Conservation (phyloP, 2,797 vertebrate species). For the Aselliscus stoliczkanus region DNA sequence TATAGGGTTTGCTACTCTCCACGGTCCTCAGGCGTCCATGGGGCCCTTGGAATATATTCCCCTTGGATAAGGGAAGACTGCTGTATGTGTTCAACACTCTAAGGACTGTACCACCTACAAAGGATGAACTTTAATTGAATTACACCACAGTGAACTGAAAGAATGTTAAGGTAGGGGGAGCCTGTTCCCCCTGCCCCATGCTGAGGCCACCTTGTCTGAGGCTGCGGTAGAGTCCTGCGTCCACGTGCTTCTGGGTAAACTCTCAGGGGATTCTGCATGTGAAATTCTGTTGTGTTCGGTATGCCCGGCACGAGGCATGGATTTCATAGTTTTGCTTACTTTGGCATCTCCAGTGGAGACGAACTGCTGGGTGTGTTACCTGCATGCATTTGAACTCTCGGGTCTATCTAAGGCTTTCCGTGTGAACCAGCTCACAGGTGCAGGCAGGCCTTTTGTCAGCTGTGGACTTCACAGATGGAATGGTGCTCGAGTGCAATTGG, state of each 20-base stretch:
- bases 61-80: neutral
- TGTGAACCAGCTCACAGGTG: neutral
- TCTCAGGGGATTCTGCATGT: neutral
- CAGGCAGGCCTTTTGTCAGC: neutral
- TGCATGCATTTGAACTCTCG: accelerated
- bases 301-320: accelerated
- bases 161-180: neutral
- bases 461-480: neutral
- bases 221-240: neutral
- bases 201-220: neutral
- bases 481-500: neutral
- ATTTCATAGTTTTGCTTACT: neutral
- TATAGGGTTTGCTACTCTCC: neutral
- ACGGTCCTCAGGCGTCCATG: neutral
- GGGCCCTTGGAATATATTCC: neutral
- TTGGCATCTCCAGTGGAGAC: neutral
- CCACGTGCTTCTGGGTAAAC: neutral
- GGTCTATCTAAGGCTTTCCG: neutral
- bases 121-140: neutral
- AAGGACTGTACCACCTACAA: neutral
- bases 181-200: neutral
- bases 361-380: neutral
- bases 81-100: neutral
- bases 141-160: neutral
- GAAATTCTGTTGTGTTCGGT: neutral